These are phyloP conservation scores for Platyscapa corneri DNA, from an alignment of 1,140 invertebrate species.

Conservation along the genomic window DNA sequence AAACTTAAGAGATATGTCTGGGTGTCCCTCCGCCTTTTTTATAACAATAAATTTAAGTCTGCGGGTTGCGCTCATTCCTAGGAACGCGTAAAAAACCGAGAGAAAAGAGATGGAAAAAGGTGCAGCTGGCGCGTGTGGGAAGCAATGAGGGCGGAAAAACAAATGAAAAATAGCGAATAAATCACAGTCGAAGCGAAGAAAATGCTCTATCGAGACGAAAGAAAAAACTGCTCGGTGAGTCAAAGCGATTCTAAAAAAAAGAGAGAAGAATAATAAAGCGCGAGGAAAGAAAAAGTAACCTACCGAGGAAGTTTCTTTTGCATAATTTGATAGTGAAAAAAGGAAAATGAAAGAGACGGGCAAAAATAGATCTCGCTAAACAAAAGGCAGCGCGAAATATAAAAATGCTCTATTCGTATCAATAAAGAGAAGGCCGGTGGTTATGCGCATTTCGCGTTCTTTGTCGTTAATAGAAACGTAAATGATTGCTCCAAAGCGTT, in stretches of 20 bases:
- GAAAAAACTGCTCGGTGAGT: conserved; percentile 21
- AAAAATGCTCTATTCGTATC: background rate
- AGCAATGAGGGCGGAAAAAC: conserved; percentile 36
- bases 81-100: background rate
- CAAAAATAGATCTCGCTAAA: background rate
- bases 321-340: conserved; percentile 16
- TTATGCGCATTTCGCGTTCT: background rate
- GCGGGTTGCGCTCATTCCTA: background rate
- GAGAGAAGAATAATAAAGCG: background rate
- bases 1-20: conserved; percentile 1
- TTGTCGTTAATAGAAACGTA: background rate
- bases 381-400: background rate
- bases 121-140: conserved; percentile 18
- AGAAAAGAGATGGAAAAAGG: background rate
- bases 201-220: conserved; percentile 33
- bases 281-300: background rate
- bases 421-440: background rate
- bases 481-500: background rate
- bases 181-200: conserved; percentile 33
- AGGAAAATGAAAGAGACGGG: background rate
- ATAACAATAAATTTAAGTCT: conserved; percentile 24
- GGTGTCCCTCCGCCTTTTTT: background rate
- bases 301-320: conserved; percentile 19
- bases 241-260: conserved; percentile 31
- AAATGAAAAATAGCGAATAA: conserved; percentile 38